Evolutionary conservation across 2,113 vertebrate genomes (phyloP).

Genomic region (Delphinapterus leucas): DNA sequence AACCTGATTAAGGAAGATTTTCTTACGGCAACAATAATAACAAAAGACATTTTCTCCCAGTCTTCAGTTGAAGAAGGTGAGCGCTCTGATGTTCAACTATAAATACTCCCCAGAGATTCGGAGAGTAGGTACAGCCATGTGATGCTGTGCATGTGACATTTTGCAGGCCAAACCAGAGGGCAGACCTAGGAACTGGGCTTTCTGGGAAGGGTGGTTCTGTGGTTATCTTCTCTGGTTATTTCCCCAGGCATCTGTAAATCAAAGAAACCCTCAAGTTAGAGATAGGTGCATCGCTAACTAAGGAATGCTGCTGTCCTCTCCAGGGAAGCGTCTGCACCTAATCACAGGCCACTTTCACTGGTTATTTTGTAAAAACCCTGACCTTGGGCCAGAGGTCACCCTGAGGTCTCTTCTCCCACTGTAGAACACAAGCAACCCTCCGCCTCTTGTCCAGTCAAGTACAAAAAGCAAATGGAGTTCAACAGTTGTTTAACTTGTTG

Average conservation of each 20-base stretch:
- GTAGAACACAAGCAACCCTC: neutral
- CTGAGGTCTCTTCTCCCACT: conserved; percentile 6
- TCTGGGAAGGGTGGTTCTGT: conserved; percentile 14
- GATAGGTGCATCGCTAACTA: conserved; percentile 53
- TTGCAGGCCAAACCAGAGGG: conserved; percentile 33
- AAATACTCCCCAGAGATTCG: conserved; percentile 3
- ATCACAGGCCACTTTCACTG: conserved; percentile 68
- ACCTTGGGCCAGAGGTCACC: conserved; percentile 29
- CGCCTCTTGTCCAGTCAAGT: neutral
- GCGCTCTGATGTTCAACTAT: neutral
- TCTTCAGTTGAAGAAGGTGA: neutral
- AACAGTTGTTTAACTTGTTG: neutral
- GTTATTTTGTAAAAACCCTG: neutral
- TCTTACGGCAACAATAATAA: neutral
- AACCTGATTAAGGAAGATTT: neutral
- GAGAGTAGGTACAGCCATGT: neutral
- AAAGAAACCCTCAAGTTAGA: conserved; percentile 68
- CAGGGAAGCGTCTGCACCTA: conserved; percentile 55
- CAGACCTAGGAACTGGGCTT: neutral
- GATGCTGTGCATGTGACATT: conserved; percentile 43
- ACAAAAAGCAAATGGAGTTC: conserved; percentile 28
- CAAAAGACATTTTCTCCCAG: neutral
- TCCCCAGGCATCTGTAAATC: conserved; percentile 69
- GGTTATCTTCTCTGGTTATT: conserved; percentile 45
- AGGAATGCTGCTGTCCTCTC: conserved; percentile 65